These are phyloP conservation scores for Urocitellus parryii DNA, from an alignment of 2,113 vertebrate species.

Conservation along the genomic window DNA sequence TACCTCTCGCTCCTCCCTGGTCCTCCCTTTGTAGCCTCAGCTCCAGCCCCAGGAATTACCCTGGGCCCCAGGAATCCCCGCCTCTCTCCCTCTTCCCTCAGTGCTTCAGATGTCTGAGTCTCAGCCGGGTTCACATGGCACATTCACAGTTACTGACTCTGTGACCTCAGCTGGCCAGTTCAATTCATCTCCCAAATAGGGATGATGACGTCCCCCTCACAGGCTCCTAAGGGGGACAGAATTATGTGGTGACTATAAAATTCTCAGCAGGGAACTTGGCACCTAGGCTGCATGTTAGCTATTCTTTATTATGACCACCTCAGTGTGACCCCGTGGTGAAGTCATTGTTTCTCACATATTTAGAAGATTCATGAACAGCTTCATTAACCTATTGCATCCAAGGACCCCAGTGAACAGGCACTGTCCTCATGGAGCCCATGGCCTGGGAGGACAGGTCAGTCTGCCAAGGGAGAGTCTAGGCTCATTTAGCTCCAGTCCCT, in stretches of 20 bases:
- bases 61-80: too few relatives aligned
- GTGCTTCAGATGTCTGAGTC: too few relatives aligned
- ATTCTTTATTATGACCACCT: not conserved
- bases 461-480: not conserved
- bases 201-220: not conserved
- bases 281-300: not conserved
- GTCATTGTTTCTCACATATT: conserved; percentile 11
- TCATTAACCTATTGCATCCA: not conserved
- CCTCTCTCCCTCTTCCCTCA: too few relatives aligned
- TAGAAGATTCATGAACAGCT: not conserved
- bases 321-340: too few relatives aligned
- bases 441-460: not conserved
- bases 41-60: too few relatives aligned
- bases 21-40: not conserved
- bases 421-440: not conserved
- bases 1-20: accelerated
- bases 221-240: not conserved
- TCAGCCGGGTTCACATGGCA: not conserved
- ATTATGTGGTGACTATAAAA: not conserved
- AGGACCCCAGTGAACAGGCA: not conserved
- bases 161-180: not conserved
- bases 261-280: not conserved
- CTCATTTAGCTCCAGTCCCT: not conserved
- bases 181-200: not conserved
- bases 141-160: not conserved